Percentiles rank a stretch among this genome's conserved stretches.
Conservation (phyloP, 2,888 invertebrate species). For the Sabellastarte sp. region DNA sequence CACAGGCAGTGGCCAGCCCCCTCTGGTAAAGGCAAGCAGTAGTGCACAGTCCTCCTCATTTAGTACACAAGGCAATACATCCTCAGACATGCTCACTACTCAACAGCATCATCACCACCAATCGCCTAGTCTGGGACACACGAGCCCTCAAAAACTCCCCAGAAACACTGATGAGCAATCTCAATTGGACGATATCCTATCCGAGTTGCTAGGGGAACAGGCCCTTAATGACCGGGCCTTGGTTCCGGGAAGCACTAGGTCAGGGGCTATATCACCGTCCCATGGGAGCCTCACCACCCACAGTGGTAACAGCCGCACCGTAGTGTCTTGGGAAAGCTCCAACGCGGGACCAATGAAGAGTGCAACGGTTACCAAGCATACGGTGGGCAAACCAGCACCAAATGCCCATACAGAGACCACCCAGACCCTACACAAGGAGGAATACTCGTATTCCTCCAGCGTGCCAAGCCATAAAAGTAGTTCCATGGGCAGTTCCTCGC, state of each 20-base stretch:
- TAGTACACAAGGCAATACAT: too few relatives aligned
- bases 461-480: not conserved
- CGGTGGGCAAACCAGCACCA: conserved; percentile 18
- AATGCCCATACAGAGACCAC: conserved; percentile 16
- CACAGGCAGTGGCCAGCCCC: too few relatives aligned
- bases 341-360: conserved; percentile 23
- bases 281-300: conserved; percentile 28
- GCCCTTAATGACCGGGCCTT: not conserved
- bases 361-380: conserved; percentile 25
- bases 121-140: too few relatives aligned
- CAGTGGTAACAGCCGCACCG: conserved; percentile 23
- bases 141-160: too few relatives aligned
- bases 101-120: too few relatives aligned
- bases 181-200: conserved; percentile 54
- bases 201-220: conserved; percentile 53
- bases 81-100: too few relatives aligned
- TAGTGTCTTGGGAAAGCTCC: conserved; percentile 27
- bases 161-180: conserved; percentile 41
- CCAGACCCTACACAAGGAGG: not conserved
- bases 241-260: not conserved
- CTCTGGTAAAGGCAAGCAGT: too few relatives aligned
- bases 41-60: too few relatives aligned
- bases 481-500: not conserved
- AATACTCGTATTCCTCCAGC: not conserved
- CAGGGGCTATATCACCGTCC: conserved; percentile 3